Conservation (phyloP, 2,888 invertebrate species). For the Sminthurinus aureus region DNA sequence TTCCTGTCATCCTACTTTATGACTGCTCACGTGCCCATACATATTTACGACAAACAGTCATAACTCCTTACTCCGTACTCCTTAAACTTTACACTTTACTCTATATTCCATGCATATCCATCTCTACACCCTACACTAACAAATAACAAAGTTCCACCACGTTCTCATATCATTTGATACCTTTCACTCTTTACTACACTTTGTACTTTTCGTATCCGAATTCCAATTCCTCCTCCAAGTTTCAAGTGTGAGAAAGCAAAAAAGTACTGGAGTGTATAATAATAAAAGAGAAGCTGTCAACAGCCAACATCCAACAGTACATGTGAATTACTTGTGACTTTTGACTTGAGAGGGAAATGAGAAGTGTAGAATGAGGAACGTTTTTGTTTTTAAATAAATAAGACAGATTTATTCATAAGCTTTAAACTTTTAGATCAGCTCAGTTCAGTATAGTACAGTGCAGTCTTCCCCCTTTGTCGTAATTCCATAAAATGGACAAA, state of each 20-base stretch:
- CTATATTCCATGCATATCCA: too few relatives aligned
- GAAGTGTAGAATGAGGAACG: slow-evolving; percentile 20
- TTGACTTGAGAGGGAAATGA: not conserved
- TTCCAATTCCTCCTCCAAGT: not conserved
- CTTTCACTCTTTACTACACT: too few relatives aligned
- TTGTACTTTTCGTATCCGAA: not conserved
- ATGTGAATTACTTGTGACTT: not conserved
- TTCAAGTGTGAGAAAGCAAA: not conserved
- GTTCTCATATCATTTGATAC: too few relatives aligned
- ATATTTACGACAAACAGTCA: not conserved
- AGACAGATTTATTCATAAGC: slow-evolving; percentile 32
- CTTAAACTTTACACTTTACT: too few relatives aligned
- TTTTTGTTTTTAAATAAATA: slow-evolving; percentile 17
- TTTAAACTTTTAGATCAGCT: too few relatives aligned
- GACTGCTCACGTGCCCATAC: not conserved
- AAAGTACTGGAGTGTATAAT: not conserved
- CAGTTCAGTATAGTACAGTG: not conserved
- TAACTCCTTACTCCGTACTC: not conserved
- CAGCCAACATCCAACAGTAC: not conserved
- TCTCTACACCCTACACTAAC: too few relatives aligned
- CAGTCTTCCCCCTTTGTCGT: not conserved
- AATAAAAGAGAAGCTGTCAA: not conserved
- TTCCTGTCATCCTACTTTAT: not conserved
- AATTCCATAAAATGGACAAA: not conserved
- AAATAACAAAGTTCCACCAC: too few relatives aligned